These are phyloP conservation scores for Batillaria attramentaria DNA, from an alignment of 1,140 invertebrate genomes.

Conservation along the genomic window DNA sequence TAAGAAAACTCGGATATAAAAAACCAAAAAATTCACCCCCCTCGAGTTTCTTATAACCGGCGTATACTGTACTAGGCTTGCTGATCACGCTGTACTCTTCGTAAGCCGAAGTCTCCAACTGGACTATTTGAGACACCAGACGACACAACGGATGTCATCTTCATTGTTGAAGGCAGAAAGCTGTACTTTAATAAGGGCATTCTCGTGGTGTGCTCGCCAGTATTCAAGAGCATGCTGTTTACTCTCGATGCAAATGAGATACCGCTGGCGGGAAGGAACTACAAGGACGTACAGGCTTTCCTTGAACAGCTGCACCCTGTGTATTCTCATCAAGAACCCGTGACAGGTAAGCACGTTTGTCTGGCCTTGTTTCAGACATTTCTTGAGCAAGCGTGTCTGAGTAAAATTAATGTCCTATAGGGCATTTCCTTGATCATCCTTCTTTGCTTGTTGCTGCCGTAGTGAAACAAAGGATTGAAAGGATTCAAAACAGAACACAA, in stretches of 20 bases:
- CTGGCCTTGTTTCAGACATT: background rate
- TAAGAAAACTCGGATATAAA: too few relatives aligned
- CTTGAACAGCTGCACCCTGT: background rate
- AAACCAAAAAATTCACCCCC: too few relatives aligned
- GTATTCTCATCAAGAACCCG: too few relatives aligned
- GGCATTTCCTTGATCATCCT: too few relatives aligned
- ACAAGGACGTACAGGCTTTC: background rate
- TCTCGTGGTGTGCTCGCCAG: background rate
- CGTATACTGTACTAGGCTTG: too few relatives aligned
- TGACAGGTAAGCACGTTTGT: too few relatives aligned
- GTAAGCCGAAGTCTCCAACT: too few relatives aligned
- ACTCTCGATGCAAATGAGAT: background rate
- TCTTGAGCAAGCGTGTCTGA: background rate
- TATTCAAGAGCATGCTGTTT: background rate
- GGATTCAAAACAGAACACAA: too few relatives aligned
- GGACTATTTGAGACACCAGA: background rate
- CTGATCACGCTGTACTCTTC: too few relatives aligned
- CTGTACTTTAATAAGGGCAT: background rate
- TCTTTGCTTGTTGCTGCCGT: background rate
- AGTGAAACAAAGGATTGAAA: too few relatives aligned
- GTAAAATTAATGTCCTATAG: too few relatives aligned
- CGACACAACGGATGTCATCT: background rate
- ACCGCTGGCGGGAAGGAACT: background rate
- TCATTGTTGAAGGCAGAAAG: background rate
- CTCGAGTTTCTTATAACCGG: too few relatives aligned